A percentile compares a stretch with the other conserved stretches of the same genome.
These are phyloP conservation scores for Nibea coibor DNA, from an alignment of 2,113 vertebrate species.

Conservation along the genomic window DNA sequence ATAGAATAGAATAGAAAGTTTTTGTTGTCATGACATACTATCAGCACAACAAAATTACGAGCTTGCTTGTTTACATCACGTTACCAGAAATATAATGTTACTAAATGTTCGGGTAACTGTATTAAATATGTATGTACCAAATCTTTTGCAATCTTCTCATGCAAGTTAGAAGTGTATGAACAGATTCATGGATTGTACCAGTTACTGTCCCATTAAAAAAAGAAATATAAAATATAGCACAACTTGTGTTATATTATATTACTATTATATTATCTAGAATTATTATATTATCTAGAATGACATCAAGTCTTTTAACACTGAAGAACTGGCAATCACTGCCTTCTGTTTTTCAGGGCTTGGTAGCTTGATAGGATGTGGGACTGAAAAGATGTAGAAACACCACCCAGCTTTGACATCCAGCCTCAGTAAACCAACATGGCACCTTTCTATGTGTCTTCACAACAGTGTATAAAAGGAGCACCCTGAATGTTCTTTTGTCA, in stretches of 20 bases:
- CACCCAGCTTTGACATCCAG: not conserved
- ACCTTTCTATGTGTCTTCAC: not conserved
- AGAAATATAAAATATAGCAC: not conserved
- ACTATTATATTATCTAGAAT: too few relatives aligned
- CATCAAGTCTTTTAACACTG: not conserved
- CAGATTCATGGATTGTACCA: conserved; percentile 6
- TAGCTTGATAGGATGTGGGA: not conserved
- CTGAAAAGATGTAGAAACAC: conserved; percentile 9
- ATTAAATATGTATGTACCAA: conserved; percentile 38
- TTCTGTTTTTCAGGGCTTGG: not conserved
- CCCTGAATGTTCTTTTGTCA: conserved; percentile 80
- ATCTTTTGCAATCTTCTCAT: conserved; percentile 8
- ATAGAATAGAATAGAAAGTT: too few relatives aligned
- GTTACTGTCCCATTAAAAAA: conserved; percentile 12
- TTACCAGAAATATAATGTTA: conserved; percentile 26
- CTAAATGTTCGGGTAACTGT: conserved; percentile 25
- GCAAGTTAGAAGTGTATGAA: not conserved
- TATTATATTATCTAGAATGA: too few relatives aligned
- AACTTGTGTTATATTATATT: not conserved
- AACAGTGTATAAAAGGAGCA: conserved; percentile 46
- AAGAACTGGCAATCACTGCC: not conserved
- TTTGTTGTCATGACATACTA: too few relatives aligned
- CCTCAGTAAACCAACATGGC: not conserved
- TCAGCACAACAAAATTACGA: too few relatives aligned
- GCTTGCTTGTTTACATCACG: conserved; percentile 1